Base-by-base conservation (phyloP, 2,113 vertebrate species). In the Sialia sialis region DNA sequence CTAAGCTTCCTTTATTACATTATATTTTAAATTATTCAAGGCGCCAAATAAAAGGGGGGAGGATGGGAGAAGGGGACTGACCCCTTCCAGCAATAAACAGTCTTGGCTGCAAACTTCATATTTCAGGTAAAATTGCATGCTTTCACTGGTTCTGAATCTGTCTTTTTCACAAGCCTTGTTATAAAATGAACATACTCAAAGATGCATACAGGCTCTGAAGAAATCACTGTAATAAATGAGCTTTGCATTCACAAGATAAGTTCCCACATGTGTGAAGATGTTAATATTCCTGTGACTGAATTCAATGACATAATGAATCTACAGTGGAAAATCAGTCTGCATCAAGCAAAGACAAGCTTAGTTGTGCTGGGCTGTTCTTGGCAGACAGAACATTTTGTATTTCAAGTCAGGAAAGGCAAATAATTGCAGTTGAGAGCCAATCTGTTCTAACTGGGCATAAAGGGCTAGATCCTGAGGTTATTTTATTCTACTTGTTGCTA, bases 301-400 rank as follows among this genome's bases (percentile, higher is more conserved):
- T 94, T 93, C 93, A 96, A 68, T 97, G 95, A 96, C 94, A 95
- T 95, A 94, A 96, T 94, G 93, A 94, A 91, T 95, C 82, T 78
- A 39, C 93, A 93, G 79, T 95, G 94, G 94, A 97, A 95, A 96
- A 96, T 96, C 93, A 95, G 83, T 94, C 95, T 75, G 64, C 79
- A 56, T 96, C 95, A 96, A 96, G 93, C 93, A 95, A 96, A 90
- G 93, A 95, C 96, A 97, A 44, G 92, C 94, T 94, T 93, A 87
- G n/a, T 85, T 59, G 43, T 94, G 75, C 68, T 54, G 79, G 75
- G 82, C 79, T 93, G 84, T 74, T 90, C 90, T 96, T 95, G 91
- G 90, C 92, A 94, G 85, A n/a, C 87, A 88, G 87, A 26, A 56
- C 43, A 9, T 48, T 93, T 81, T 88, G 17, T 64, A 25, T 91